Base-by-base conservation (phyloP, 1,140 invertebrate species). In the Drosophila prosaltans region DNA sequence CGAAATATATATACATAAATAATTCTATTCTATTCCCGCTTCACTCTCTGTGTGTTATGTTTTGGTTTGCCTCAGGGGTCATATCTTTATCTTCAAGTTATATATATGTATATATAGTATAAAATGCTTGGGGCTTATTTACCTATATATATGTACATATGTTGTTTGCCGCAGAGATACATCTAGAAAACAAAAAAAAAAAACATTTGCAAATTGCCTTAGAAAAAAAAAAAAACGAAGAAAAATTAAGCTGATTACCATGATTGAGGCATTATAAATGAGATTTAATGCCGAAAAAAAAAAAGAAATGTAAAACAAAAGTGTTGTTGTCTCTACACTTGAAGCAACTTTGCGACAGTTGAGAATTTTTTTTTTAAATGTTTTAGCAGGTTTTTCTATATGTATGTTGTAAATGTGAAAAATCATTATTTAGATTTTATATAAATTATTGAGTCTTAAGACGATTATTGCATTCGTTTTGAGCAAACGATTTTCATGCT, bases 171-270 rank as follows among this genome's bases (percentile, higher is more conserved):
- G 45, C 21, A 51, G 45, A 48, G 45, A 48, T 48, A 48, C 16
- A 36, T 36, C 32, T 36, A 36, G 32, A 36, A 36, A 36, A 5
- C 32, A 36, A 36, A 36, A 36, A 36, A 36, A 48, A 24, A 48
- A 48, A 51, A 51, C 45, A 8, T 26, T 21, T 51, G 57, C 28
- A 58, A 58, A 58, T 58, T 16, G 32, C 30, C 16, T 58, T 21
- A 11, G 26, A 57, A 32, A 36, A 21, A 8, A 21, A 8, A 54
- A 30, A 11, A 54, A 54, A 28, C 9, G 24, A 55, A 4, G 10
- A 30, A 55, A 55, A 51, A 51, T 21, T 59, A 59, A 59, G 57
- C 57, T 59, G 57, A 59, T 59, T 59, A 59, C 1, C 57, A 39
- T 59, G 57, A 59, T 59, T 39, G 57, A 59, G 36, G 55, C 55